These are phyloP conservation scores for Oikopleura albicans DNA, from an alignment of 23 tunicate species.

Conservation along the genomic window DNA sequence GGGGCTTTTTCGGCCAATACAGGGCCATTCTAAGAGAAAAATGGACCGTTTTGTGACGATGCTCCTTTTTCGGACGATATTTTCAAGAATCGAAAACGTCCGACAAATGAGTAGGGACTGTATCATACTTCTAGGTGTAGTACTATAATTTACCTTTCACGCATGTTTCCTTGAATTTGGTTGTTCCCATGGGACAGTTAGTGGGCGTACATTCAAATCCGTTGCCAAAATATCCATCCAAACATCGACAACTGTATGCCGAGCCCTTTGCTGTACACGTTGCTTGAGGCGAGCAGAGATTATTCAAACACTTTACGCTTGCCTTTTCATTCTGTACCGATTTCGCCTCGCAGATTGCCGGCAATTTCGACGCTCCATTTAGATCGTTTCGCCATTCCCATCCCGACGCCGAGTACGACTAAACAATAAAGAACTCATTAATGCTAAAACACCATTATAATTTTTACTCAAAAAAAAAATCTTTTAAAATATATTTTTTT, in stretches of 20 bases:
- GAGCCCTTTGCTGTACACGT: background rate
- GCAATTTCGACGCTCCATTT: background rate
- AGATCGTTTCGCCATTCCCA: slow-evolving; percentile 16
- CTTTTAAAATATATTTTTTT: no score
- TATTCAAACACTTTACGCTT: background rate
- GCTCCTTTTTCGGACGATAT: no score
- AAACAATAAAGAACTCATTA: background rate
- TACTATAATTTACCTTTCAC: background rate
- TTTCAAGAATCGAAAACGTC: no score
- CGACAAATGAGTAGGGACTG: no score
- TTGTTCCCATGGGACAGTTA: background rate
- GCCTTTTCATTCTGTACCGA: background rate
- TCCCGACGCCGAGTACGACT: slow-evolving; percentile 6
- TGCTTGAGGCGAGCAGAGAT: slow-evolving; percentile 2
- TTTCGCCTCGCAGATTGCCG: slow-evolving; percentile 2
- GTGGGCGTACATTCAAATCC: background rate
- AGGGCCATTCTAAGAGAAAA: no score
- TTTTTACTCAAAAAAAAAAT: no score
- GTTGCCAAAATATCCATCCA: slow-evolving; percentile 13
- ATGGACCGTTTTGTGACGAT: no score
- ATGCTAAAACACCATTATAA: no score
- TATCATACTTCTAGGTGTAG: no score
- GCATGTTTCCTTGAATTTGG: background rate
- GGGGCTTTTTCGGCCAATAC: no score
- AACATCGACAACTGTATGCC: background rate